Evolutionary conservation across 2,113 vertebrate genomes (phyloP), one percentile per base, ranked within the genome.

Genomic region (Cynopterus brachyotis): DNA sequence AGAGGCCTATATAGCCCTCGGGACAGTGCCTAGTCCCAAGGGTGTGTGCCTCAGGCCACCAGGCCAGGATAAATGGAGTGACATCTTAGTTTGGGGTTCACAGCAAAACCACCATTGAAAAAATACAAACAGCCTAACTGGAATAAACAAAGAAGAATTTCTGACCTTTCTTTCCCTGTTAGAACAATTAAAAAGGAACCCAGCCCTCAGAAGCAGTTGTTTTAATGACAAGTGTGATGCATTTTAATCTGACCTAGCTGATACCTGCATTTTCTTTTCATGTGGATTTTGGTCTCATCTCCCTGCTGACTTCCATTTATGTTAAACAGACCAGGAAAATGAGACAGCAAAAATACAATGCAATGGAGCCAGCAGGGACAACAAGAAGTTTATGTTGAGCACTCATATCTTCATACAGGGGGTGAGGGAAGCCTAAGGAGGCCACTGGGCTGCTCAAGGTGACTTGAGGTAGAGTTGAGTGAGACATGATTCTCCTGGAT

Each of bases 241-340:
- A 47, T 86, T 76, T 91, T 87, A 64, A 67, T 73, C 57, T 40
- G 69, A 78, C 20, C 78, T 66, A 73, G 81, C 15, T 17, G 80
- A 55, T 55, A 57, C 17, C 20, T 55, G 20, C 1, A 1, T 66
- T 85, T 69, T 80, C n/a, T 84, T 87, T 85, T 57, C 17, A 2
- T 80, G 32, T 45, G 82, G 37, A 59, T 88, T 95, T 96, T 62
- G 53, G 64, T 64, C 59, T 95, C 35, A 9, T 82, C 30, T 96
- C 69, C 69, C 69, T 60, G 35, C 13, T 78, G 70, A 64, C 67
- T 89, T 69, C 83, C 80, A 60, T 42, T 32, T 19, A 1, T 62
- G 57, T 73, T 72, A 32, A 79, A 75, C 42, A 55, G 85, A 91
- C 40, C 64, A 59, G 76, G 42, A 67, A 81, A 84, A 81, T 30